These are phyloP conservation scores for Entelurus aequoreus DNA, from an alignment of 2,113 vertebrate species.

Conservation along the genomic window DNA sequence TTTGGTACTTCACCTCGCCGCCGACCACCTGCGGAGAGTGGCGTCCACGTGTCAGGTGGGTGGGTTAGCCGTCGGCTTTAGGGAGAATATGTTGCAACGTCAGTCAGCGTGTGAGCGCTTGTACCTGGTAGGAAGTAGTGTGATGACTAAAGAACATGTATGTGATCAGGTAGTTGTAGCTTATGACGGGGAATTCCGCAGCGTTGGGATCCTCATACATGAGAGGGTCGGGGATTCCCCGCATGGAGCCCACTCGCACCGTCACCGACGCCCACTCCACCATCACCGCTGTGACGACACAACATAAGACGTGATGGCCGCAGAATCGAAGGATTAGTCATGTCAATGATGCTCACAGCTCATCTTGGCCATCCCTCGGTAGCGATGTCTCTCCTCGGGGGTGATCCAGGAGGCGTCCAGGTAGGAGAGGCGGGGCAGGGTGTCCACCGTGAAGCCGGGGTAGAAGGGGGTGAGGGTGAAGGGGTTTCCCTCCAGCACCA, in stretches of 20 bases:
- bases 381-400: conserved; percentile 65
- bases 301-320: no score
- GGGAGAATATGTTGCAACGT: no score
- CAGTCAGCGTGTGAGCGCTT: no score
- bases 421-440: conserved; percentile 66
- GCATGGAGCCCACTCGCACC: conserved; percentile 71
- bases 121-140: conserved; percentile 23
- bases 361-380: conserved; percentile 60
- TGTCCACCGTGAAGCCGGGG: conserved; percentile 78
- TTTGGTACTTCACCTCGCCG: conserved; percentile 2
- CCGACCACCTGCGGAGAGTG: conserved; percentile 23
- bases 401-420: conserved; percentile 72
- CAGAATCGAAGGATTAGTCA: no score
- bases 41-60: neutral
- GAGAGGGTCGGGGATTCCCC: conserved; percentile 65
- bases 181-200: conserved; percentile 56
- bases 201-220: conserved; percentile 15
- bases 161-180: conserved; percentile 72
- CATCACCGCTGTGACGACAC: no score
- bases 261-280: conserved; percentile 48
- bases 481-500: conserved; percentile 82
- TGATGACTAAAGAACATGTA: conserved; percentile 66
- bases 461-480: conserved; percentile 74
- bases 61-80: no score
- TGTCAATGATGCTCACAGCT: conserved; percentile 62